Evolutionary conservation across 1,140 invertebrate species (phyloP).

Genomic region (Gonioctena quinquepunctata): DNA sequence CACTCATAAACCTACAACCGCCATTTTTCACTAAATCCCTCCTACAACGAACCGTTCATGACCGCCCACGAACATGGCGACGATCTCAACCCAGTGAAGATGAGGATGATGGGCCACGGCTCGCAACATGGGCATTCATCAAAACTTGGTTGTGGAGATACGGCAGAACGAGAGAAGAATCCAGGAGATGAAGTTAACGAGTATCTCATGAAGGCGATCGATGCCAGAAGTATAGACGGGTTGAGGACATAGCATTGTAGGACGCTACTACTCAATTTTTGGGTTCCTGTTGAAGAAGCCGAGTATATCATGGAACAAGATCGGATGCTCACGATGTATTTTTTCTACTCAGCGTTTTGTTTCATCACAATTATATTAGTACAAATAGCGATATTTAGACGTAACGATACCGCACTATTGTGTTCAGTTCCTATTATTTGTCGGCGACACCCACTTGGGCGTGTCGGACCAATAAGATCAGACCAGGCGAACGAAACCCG

Average conservation of each 20-base stretch:
- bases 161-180: slow-evolving; percentile 67
- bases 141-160: slow-evolving; percentile 70
- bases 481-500: no score
- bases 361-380: slow-evolving; percentile 67
- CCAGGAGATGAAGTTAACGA: slow-evolving; percentile 93
- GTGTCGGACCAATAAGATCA: no score
- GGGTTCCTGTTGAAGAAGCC: slow-evolving; percentile 74
- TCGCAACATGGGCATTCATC: slow-evolving; percentile 68
- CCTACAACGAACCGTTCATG: no score
- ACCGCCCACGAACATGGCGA: no score
- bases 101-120: slow-evolving; percentile 84
- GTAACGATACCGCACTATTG: slow-evolving; percentile 59
- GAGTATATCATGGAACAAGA: slow-evolving; percentile 83
- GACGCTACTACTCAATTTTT: slow-evolving; percentile 80
- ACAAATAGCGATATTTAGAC: slow-evolving; percentile 69
- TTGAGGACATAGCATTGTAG: slow-evolving; percentile 83
- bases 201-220: slow-evolving; percentile 90
- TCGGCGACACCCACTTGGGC: no score
- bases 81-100: no score
- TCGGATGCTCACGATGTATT: slow-evolving; percentile 82
- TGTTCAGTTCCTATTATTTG: slow-evolving; percentile 43
- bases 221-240: slow-evolving; percentile 89
- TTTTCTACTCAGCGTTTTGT: slow-evolving; percentile 79
- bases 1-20: no score
- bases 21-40: no score